These are phyloP conservation scores for Beaufortia kweichowensis DNA, from an alignment of 2,113 vertebrate genomes.

Conservation along the genomic window DNA sequence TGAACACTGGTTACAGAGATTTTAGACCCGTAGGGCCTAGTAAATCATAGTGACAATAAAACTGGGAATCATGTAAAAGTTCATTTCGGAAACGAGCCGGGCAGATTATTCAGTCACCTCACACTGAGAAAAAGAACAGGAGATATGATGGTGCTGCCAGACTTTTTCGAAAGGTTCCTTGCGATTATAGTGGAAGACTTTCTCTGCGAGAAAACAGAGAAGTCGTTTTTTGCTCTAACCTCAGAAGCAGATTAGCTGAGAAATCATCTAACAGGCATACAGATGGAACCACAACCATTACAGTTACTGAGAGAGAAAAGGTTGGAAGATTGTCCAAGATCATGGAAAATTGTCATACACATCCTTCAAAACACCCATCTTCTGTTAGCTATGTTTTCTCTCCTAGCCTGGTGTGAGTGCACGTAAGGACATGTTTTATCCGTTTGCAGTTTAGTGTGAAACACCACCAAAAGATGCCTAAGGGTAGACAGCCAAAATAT, in stretches of 20 bases:
- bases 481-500: slow-evolving; percentile 62
- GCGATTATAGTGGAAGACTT: slow-evolving; percentile 23
- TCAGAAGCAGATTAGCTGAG: background rate
- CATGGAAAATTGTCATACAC: slow-evolving; percentile 64
- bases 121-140: background rate
- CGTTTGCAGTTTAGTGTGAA: slow-evolving; percentile 56
- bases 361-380: slow-evolving; percentile 66
- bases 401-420: slow-evolving; percentile 59
- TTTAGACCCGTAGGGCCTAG: background rate
- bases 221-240: background rate
- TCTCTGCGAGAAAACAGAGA: background rate
- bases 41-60: background rate
- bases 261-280: background rate
- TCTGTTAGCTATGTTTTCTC: slow-evolving; percentile 50
- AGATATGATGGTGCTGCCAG: slow-evolving; percentile 14
- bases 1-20: background rate
- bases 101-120: background rate
- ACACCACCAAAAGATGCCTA: slow-evolving; percentile 59
- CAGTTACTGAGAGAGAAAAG: slow-evolving; percentile 50
- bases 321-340: slow-evolving; percentile 66
- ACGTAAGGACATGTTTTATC: slow-evolving; percentile 68
- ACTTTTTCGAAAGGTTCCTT: background rate
- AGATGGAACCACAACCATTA: slow-evolving; percentile 52
- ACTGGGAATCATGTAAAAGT: slow-evolving; percentile 3
- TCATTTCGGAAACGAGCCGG: background rate